These are phyloP conservation scores for Heterotilapia buettikoferi DNA, from an alignment of 2,113 vertebrate genomes.

Conservation along the genomic window DNA sequence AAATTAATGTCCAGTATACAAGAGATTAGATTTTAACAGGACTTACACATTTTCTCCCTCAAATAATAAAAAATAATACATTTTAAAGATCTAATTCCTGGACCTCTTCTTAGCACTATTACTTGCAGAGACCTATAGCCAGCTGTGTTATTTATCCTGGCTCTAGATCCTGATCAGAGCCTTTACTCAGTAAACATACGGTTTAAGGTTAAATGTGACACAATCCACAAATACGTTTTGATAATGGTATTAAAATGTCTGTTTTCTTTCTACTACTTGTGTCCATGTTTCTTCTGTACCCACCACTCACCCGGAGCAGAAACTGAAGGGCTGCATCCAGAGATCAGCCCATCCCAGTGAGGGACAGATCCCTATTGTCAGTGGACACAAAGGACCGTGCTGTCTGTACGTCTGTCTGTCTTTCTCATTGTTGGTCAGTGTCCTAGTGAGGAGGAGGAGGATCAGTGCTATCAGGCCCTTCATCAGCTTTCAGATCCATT, in stretches of 20 bases:
- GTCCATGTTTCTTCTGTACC: not conserved
- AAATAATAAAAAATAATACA: not conserved
- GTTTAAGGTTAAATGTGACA: not conserved
- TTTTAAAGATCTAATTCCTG: not conserved
- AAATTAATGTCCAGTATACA: not conserved
- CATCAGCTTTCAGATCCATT: not conserved
- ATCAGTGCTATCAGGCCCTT: conserved; percentile 2
- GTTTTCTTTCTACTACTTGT: not conserved
- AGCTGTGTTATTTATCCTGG: not conserved
- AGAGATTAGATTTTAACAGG: not conserved
- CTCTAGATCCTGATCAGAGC: not conserved
- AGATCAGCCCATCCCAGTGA: conserved; percentile 36
- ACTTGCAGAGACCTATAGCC: not conserved
- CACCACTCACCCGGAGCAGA: conserved; percentile 5
- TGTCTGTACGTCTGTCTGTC: conserved; percentile 35
- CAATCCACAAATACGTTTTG: not conserved
- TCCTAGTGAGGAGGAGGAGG: conserved; percentile 2
- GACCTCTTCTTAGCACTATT: not conserved
- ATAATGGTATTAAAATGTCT: not conserved
- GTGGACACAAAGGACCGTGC: conserved; percentile 43
- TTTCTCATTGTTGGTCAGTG: conserved; percentile 9
- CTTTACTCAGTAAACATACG: not conserved
- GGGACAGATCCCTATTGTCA: conserved; percentile 57
- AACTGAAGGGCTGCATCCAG: conserved; percentile 12
- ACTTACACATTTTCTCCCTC: not conserved